phyloP scores from a whole-genome alignment of 2,113 vertebrate genomes.

The Microcebus lehilahytsara region DNA sequence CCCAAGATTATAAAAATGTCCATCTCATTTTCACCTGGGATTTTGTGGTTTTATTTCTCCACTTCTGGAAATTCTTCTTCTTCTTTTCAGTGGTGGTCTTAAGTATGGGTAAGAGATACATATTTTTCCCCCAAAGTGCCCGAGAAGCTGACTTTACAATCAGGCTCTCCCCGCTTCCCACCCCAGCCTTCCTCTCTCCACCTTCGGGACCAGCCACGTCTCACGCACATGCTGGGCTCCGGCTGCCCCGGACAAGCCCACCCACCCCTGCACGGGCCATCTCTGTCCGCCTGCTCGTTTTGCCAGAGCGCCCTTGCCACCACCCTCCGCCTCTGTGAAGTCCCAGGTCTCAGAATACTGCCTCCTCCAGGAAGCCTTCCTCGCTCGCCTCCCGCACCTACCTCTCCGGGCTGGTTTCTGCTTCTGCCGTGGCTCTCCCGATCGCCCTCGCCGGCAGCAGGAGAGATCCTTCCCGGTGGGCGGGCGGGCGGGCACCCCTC shows the following conservation, averaged over 20 bases:
- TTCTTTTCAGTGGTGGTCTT: not conserved
- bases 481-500: rapidly evolving
- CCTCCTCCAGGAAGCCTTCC: not conserved
- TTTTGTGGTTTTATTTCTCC: not conserved
- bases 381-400: not conserved
- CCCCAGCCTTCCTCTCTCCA: not conserved
- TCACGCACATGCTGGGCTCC: not conserved
- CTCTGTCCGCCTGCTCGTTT: not conserved
- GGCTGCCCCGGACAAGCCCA: not conserved
- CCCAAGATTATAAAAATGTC: not conserved
- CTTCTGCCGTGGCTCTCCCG: not conserved
- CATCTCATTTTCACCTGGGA: not conserved
- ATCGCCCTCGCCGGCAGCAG: rapidly evolving
- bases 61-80: too few species aligned
- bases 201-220: not conserved
- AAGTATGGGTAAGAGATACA: not conserved
- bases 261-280: rapidly evolving
- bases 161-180: not conserved
- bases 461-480: not conserved
- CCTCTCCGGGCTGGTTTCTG: not conserved
- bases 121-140: not conserved
- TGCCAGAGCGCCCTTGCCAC: not conserved
- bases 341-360: not conserved
- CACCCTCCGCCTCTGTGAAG: not conserved
- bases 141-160: too few species aligned